Evolutionary conservation across 2,888 invertebrate species (phyloP).

Genomic region (Drosophila greeni): DNA sequence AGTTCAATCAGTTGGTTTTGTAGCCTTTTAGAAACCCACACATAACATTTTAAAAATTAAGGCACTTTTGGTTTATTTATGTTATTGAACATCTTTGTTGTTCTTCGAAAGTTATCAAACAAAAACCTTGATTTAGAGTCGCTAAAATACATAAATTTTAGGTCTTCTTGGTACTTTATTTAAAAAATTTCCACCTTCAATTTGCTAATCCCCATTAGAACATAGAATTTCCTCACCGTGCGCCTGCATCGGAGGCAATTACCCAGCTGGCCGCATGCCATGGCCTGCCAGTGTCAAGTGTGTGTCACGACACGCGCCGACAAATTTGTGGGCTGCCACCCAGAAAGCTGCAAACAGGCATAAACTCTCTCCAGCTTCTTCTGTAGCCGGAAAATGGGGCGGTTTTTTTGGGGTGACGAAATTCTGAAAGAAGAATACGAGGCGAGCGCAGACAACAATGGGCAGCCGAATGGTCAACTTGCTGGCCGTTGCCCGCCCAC

Average conservation of each 20-base stretch:
- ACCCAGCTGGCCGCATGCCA: conserved; percentile 19
- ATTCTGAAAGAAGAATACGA: conserved; percentile 4
- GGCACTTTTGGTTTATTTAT: no score
- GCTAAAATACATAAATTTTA: not conserved
- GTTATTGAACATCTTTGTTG: no score
- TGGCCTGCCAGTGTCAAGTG: conserved; percentile 63
- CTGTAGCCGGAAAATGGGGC: conserved; percentile 10
- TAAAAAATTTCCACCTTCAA: not conserved
- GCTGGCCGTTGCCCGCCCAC: not conserved
- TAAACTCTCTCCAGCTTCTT: conserved; percentile 24
- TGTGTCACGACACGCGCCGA: conserved; percentile 60
- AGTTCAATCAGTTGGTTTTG: no score
- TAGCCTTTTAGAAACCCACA: no score
- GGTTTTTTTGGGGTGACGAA: not conserved
- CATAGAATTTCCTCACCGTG: conserved; percentile 1
- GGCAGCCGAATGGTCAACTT: conserved; percentile 38
- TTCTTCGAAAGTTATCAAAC: no score
- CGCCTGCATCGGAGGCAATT: conserved; percentile 32
- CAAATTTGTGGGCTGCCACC: conserved; percentile 49
- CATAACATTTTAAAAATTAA: no score
- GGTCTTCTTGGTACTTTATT: not conserved
- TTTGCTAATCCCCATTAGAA: no score
- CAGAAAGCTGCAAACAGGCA: conserved; percentile 37
- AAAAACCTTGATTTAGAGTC: not conserved
- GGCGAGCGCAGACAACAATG: conserved; percentile 39